Percentiles rank a stretch among this genome's conserved stretches.
Evolutionary conservation across 2,113 vertebrate genomes (phyloP).

Genomic region (Phaethornis superciliosus): DNA sequence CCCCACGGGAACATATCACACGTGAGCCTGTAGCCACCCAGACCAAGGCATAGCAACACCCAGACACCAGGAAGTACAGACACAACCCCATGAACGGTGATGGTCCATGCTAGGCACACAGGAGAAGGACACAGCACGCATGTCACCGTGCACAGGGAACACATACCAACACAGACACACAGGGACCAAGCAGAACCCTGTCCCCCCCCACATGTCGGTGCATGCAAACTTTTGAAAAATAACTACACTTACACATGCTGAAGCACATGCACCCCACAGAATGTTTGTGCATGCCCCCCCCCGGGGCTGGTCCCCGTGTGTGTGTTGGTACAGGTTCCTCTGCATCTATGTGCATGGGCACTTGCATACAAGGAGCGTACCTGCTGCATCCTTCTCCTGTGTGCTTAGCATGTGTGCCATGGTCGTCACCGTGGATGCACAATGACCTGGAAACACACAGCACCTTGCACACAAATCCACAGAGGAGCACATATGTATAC

Average conservation of each 20-base stretch:
- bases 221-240: not conserved
- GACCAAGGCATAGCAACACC: not conserved
- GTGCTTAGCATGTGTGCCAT: not conserved
- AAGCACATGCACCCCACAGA: not conserved
- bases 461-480: not conserved
- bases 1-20: not conserved
- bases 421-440: accelerated
- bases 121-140: not conserved
- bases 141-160: accelerated
- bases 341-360: not conserved
- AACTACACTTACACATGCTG: accelerated
- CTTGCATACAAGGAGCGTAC: accelerated
- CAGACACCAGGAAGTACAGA: accelerated
- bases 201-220: accelerated
- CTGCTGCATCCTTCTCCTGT: not conserved
- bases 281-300: accelerated
- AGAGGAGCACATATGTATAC: accelerated
- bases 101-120: accelerated
- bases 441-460: not conserved
- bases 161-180: not conserved
- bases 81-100: accelerated
- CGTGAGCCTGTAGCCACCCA: not conserved
- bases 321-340: not conserved
- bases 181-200: accelerated
- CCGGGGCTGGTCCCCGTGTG: not conserved